Conservation (phyloP, 2,113 vertebrate genomes). For the Circaetus gallicus region DNA sequence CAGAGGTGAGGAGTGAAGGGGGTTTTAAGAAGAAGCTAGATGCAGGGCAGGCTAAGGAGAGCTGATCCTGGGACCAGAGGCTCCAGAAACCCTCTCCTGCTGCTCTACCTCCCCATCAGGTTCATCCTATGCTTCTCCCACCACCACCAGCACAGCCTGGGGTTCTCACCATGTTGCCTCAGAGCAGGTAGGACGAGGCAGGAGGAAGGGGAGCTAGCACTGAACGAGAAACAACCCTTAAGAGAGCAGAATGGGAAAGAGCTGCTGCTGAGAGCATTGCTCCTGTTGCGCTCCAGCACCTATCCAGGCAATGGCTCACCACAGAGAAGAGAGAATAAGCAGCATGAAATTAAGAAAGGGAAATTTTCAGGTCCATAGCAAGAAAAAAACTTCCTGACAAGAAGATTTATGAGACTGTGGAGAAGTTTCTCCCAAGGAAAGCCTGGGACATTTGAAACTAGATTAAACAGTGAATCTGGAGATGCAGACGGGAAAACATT, state of each 20-base stretch:
- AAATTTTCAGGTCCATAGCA: neutral
- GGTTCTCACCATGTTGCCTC: fast-evolving
- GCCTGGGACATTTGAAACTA: constrained; percentile 18
- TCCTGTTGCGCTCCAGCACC: neutral
- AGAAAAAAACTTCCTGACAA: constrained; percentile 30
- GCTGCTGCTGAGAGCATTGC: neutral
- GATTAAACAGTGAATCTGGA: neutral
- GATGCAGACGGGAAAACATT: neutral
- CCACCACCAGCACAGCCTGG: neutral
- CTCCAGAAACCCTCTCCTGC: neutral
- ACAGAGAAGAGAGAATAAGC: neutral
- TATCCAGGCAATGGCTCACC: neutral
- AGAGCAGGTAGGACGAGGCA: neutral
- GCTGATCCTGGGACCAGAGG: neutral
- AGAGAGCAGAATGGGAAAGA: neutral
- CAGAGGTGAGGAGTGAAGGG: neutral
- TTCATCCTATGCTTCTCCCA: neutral
- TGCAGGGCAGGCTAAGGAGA: neutral
- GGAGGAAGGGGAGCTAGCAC: neutral
- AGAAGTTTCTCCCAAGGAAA: constrained; percentile 20
- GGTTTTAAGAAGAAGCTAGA: neutral
- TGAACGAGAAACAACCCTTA: neutral
- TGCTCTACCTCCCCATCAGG: neutral
- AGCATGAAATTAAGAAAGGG: constrained; percentile 37
- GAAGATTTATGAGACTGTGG: constrained; percentile 41